Base-by-base conservation (phyloP, 2,888 invertebrate genomes). In the Drosophila neutralis region DNA sequence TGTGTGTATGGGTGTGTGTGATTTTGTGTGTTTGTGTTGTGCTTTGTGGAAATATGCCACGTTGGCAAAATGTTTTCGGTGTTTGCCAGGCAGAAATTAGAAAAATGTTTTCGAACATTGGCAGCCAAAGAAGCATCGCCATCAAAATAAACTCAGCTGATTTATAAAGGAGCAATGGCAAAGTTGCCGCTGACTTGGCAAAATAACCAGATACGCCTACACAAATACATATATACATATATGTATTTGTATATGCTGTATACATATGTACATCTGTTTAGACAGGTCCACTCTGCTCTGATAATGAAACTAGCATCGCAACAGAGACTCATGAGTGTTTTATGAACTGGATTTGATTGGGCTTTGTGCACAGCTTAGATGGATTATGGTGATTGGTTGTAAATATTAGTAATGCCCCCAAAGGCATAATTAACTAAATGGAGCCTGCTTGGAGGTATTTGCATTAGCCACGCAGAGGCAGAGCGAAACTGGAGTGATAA, bases 321-420 rank as follows among this genome's bases (percentile, higher is more conserved):
- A 21, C 36, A 27, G 38, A 45, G 52, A 29, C 65, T 56, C 40
- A 42, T 42, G 97, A 82, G 98, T 98, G 93, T 69, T 87, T 82
- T 72, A 84, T 78, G 76, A 74, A 79, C 86, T 85, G 74, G 76
- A 87, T 87, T 73, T 81, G 62, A 83, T 73, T 75, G 75, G 49
- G 63, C 58, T 74, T 76, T 63, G 65, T 73, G 59, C 72, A 67
- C 57, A 52, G 67, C 73, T 75, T 71, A 35, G 67, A 48, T 52
- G 78, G 85, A 73, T 89, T 82, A 83, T 57, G 67, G 45, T 67
- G 80, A 88, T 82, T 78, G 79, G 56, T 78, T 60, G 65, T 48
- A 56, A 62, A 64, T 76, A 67, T 45, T 53, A 69, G 40, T 48
- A 56, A 29, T 7, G 38, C 18, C 58, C 15, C 4, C 4, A 2